phyloP scores from a whole-genome alignment of 2,113 vertebrate species.

The Herpailurus yagouaroundi region DNA sequence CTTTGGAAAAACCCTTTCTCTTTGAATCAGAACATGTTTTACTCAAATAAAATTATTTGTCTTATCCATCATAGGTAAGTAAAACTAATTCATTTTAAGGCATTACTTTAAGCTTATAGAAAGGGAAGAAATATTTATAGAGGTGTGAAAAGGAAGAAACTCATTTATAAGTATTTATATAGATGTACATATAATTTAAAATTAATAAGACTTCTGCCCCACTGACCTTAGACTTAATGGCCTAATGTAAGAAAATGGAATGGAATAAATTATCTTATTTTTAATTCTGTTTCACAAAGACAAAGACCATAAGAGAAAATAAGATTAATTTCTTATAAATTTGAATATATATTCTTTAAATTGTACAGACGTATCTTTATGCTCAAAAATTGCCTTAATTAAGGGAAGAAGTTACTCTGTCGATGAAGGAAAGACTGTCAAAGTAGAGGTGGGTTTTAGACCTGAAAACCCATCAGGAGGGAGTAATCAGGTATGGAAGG shows the following conservation, averaged over 20 bases:
- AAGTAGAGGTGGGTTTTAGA: rapidly evolving
- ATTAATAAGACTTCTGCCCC: neutral
- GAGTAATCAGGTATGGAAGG: neutral
- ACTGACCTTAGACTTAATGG: neutral
- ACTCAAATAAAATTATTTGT: slow-evolving; percentile 56
- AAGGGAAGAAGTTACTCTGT: neutral
- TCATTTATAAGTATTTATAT: neutral
- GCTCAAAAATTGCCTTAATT: neutral
- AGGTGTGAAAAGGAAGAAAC: neutral
- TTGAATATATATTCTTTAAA: neutral
- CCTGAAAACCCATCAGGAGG: rapidly evolving
- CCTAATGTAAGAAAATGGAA: neutral
- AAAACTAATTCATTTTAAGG: neutral
- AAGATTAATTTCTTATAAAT: neutral
- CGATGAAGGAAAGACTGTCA: neutral
- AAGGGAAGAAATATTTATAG: neutral
- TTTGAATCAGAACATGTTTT: slow-evolving; percentile 63
- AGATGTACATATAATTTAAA: slow-evolving; percentile 12
- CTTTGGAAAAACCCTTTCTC: slow-evolving; percentile 9
- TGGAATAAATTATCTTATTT: slow-evolving; percentile 3
- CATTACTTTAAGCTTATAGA: neutral
- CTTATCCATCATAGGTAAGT: neutral
- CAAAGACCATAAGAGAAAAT: neutral
- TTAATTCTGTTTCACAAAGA: neutral
- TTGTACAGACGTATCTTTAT: neutral